These are phyloP conservation scores for Zosterops pallidus DNA, from an alignment of 2,113 vertebrate species.

Conservation along the genomic window DNA sequence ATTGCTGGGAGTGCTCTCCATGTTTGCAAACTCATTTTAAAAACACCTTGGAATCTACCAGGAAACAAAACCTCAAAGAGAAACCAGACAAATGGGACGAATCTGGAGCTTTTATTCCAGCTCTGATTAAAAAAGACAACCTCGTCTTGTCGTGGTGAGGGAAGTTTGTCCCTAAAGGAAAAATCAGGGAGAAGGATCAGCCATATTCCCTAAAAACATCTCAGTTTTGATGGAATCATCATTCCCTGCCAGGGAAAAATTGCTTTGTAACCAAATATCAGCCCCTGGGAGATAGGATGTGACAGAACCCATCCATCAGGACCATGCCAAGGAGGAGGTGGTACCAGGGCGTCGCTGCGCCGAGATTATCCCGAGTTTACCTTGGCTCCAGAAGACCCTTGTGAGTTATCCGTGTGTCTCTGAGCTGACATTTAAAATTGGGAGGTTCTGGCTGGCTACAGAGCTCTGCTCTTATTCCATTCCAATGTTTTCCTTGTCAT, in stretches of 20 bases:
- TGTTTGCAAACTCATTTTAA: not conserved
- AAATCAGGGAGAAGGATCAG: not conserved
- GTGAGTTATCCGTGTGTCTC: not conserved
- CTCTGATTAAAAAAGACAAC: not conserved
- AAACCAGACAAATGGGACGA: fast-evolving
- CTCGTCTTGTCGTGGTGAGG: fast-evolving
- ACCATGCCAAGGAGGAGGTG: not conserved
- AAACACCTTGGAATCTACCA: not conserved
- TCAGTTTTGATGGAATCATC: fast-evolving
- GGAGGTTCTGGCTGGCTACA: not conserved
- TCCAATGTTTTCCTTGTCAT: not conserved
- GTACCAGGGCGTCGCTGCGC: not conserved
- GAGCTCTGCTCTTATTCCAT: not conserved
- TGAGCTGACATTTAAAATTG: not conserved
- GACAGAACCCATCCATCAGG: not conserved
- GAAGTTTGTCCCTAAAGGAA: not conserved
- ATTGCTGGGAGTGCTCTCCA: fast-evolving
- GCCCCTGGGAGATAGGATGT: not conserved
- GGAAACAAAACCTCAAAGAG: not conserved
- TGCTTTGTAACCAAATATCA: not conserved
- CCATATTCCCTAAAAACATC: not conserved
- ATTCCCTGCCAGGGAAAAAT: not conserved
- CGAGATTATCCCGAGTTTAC: not conserved
- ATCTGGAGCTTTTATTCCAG: not conserved
- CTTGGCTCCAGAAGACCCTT: constrained; percentile 24